These are phyloP conservation scores for Potorous gilbertii DNA, from an alignment of 2,797 vertebrate species.

Conservation along the genomic window DNA sequence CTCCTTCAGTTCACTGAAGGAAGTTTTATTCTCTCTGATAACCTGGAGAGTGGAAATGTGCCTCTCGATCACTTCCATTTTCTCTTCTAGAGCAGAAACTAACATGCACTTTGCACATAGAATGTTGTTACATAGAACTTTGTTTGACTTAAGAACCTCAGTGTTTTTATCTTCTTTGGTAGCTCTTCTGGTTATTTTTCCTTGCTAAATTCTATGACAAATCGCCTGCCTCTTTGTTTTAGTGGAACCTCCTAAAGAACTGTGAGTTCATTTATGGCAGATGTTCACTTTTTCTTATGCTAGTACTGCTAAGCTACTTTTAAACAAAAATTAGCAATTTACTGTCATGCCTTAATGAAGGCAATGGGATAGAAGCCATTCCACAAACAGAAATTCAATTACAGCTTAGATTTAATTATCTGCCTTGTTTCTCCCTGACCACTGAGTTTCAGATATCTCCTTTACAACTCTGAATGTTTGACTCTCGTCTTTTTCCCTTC, in stretches of 20 bases:
- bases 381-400: conserved; percentile 1
- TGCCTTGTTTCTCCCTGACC: not conserved
- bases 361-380: not conserved
- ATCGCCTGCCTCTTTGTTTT: not conserved
- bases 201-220: not conserved
- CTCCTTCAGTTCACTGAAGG: not conserved
- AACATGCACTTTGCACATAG: not conserved
- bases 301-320: not conserved
- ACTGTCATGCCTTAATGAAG: not conserved
- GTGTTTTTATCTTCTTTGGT: not conserved
- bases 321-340: not conserved
- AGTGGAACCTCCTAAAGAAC: not conserved
- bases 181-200: not conserved
- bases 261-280: not conserved
- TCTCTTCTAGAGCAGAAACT: not conserved
- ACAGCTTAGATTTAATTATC: not conserved
- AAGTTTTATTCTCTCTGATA: not conserved
- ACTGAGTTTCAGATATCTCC: not conserved
- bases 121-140: not conserved
- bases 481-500: not conserved
- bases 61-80: not conserved
- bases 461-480: not conserved
- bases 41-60: not conserved
- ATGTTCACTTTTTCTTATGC: not conserved
- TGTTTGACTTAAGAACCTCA: not conserved